A percentile compares a stretch with the other conserved stretches of the same genome.
Conservation (phyloP, 2,888 invertebrate genomes). For the Parascotia fuliginaria region DNA sequence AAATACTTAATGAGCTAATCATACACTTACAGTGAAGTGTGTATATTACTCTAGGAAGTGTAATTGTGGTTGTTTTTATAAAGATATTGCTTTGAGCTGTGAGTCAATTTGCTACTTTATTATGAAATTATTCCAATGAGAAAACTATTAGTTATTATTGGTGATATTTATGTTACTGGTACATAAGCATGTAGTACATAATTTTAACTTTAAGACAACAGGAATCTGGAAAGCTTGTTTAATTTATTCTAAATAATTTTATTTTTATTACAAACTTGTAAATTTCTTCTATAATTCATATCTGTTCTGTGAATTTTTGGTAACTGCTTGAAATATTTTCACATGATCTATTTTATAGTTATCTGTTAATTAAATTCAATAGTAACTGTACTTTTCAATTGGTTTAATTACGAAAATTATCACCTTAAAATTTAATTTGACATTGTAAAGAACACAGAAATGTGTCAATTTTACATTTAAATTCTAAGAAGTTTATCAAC, state of each 20-base stretch:
- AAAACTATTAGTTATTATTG: neutral
- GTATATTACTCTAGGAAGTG: conserved; percentile 34
- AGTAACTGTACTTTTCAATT: neutral
- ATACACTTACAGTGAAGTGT: conserved; percentile 51
- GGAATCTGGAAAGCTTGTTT: conserved; percentile 33
- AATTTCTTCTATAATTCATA: conserved; percentile 12
- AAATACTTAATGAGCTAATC: conserved; percentile 61
- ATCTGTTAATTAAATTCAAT: neutral
- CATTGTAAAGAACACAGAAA: no score
- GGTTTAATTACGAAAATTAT: neutral
- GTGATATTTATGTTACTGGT: neutral
- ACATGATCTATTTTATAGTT: neutral
- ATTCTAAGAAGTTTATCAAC: no score
- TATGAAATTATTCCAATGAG: conserved; percentile 12
- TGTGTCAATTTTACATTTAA: no score
- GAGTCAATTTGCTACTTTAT: conserved; percentile 43
- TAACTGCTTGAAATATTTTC: neutral
- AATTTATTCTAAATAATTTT: conserved; percentile 23
- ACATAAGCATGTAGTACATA: conserved; percentile 16
- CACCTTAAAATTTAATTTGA: no score
- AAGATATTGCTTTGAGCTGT: conserved; percentile 45
- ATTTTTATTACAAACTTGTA: conserved; percentile 21
- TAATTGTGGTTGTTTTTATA: conserved; percentile 32
- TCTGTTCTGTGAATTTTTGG: neutral
- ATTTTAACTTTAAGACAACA: no score